phyloP scores from a whole-genome alignment of 2,888 invertebrate genomes.

The Leptopterna dolabrata region DNA sequence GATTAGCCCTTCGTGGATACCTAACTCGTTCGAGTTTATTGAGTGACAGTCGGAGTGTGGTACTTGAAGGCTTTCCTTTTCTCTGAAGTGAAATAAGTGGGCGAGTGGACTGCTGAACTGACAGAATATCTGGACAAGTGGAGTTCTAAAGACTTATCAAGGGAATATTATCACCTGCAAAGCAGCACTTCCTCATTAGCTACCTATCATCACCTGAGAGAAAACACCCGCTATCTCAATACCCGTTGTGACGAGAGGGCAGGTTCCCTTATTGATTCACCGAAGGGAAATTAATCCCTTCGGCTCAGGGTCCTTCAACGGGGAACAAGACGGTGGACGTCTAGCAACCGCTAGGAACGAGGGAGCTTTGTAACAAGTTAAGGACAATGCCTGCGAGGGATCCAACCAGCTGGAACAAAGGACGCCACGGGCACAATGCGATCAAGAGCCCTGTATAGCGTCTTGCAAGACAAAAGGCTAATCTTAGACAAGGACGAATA shows the following conservation, averaged over 20 bases:
- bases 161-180: no score
- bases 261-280: neutral
- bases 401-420: conserved; percentile 22
- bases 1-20: no score
- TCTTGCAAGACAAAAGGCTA: conserved; percentile 51
- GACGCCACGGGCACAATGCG: conserved; percentile 32
- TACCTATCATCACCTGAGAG: no score
- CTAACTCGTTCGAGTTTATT: no score
- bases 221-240: neutral
- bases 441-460: conserved; percentile 39
- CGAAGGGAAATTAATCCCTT: conserved; percentile 24
- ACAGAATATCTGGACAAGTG: no score
- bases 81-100: no score
- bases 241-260: neutral
- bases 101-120: no score
- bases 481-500: conserved; percentile 51
- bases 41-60: no score
- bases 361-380: conserved; percentile 36
- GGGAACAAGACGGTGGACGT: neutral
- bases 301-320: conserved; percentile 3
- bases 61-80: no score
- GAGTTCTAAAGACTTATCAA: no score
- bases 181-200: neutral
- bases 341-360: conserved; percentile 4
- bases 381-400: conserved; percentile 38